Evolutionary conservation across 2,113 vertebrate species (phyloP).

Genomic region (Sisor rabdophorus): DNA sequence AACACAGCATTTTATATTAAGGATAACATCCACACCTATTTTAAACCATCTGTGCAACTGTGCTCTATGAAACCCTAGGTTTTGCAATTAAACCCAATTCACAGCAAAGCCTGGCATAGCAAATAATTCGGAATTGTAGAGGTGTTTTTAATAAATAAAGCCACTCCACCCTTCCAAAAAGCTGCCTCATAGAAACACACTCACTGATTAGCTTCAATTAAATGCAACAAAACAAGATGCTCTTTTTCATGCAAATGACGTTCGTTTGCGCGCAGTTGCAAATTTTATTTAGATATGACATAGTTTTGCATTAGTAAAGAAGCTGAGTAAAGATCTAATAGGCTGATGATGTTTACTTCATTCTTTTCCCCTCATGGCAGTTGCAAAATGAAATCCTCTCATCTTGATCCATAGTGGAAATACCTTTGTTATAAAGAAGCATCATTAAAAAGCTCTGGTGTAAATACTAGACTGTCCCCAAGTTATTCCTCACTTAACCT

Average conservation of each 20-base stretch:
- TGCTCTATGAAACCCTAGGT: slow-evolving; percentile 28
- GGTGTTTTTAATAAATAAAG: slow-evolving; percentile 64
- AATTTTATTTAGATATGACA: slow-evolving; percentile 46
- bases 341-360: slow-evolving; percentile 47
- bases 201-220: slow-evolving; percentile 72
- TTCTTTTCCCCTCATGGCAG: slow-evolving; percentile 36
- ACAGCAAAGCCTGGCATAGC: slow-evolving; percentile 50
- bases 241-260: slow-evolving; percentile 53
- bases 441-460: slow-evolving; percentile 3
- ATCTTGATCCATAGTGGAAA: slow-evolving; percentile 58
- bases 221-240: slow-evolving; percentile 53
- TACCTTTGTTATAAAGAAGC: slow-evolving; percentile 59
- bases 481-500: neutral
- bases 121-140: slow-evolving; percentile 68
- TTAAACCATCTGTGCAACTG: slow-evolving; percentile 41
- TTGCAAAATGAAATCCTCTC: slow-evolving; percentile 56
- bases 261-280: slow-evolving; percentile 49
- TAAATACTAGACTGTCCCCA: neutral
- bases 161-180: slow-evolving; percentile 49
- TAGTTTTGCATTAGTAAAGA: slow-evolving; percentile 43
- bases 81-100: slow-evolving; percentile 63
- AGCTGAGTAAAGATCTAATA: slow-evolving; percentile 56
- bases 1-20: neutral
- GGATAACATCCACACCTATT: neutral
- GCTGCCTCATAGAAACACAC: slow-evolving; percentile 45